Base-by-base conservation (phyloP, 2,113 vertebrate genomes). In the Dicrurus megarhynchus region DNA sequence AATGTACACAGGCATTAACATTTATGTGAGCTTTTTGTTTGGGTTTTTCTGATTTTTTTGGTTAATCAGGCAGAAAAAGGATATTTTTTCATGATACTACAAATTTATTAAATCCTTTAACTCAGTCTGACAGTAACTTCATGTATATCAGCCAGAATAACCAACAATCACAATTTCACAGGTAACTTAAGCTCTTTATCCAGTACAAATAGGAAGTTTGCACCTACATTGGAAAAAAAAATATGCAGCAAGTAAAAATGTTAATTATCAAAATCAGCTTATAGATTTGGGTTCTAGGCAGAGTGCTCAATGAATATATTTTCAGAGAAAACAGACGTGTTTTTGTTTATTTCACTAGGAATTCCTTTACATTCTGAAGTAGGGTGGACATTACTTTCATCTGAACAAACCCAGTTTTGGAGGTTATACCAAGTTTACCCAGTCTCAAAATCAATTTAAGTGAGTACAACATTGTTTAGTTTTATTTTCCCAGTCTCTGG, bases 1-100 rank as follows among this genome's bases (percentile, higher is more conserved):
- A 22, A 16, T 2, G 1, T 5, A 60, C 3, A 56, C 13, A 35
- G 12, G 9, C 26, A 49, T 60, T 16, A 44, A 68, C 1, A 1
- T 4, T 5, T 32, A 28, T 1, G 9, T 41, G 11, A 46, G n/a
- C 30, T 53, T 65, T 61, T 17, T 47, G 10, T 47, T 44, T 53
- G 44, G 10, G 8, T 6, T 60, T 33, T 32, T 17, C 2, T 14
- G 28, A 3, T 3, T 28, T 50, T 56, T 76, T 53, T 81, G 21
- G 10, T 27, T 44, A 65, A 49, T 42, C 13, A 68, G 47, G 7
- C 17, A 69, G 8, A 20, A 53, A 94, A 82, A 32, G 1, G 3
- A 0, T 73, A 18, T 33, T 56, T 82, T 76, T 67, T 26, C 14
- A 35, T 13, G 13, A n/a, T 39, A 42, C 5, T 53, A 76, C 18